Evolutionary conservation across 2,888 invertebrate genomes (phyloP).

Genomic region (Limnephilus marmoratus): DNA sequence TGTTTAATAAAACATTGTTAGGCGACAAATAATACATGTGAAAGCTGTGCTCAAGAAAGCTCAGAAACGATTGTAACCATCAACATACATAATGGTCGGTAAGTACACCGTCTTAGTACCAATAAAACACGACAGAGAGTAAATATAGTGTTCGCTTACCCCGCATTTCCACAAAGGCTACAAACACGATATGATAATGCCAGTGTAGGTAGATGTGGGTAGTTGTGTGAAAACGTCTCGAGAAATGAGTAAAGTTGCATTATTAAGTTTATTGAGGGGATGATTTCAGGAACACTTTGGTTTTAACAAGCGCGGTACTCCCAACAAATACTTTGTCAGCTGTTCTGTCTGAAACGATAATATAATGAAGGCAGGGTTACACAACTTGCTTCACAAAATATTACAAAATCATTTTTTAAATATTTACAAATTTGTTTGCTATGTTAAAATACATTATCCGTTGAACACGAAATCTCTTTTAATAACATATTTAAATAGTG

Average conservation of each 20-base stretch:
- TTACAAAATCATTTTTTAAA: too few relatives aligned
- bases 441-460: too few relatives aligned
- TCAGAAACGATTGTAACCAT: neutral
- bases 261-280: conserved; percentile 37
- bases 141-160: neutral
- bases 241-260: conserved; percentile 8
- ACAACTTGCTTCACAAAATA: neutral
- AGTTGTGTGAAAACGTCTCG: neutral
- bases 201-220: neutral
- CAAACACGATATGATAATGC: neutral
- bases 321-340: conserved; percentile 29
- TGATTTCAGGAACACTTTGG: conserved; percentile 21
- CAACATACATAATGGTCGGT: neutral
- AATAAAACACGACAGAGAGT: neutral
- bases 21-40: neutral
- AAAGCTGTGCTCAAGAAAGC: neutral
- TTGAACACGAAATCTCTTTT: too few relatives aligned
- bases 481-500: too few relatives aligned
- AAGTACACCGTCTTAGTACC: neutral
- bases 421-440: too few relatives aligned
- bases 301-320: conserved; percentile 9
- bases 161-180: neutral
- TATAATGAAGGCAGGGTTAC: neutral
- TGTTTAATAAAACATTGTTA: neutral
- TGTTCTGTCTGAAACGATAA: conserved; percentile 26